These are phyloP conservation scores for Amyelois transitella DNA, from an alignment of 1,140 invertebrate species.

Conservation along the genomic window DNA sequence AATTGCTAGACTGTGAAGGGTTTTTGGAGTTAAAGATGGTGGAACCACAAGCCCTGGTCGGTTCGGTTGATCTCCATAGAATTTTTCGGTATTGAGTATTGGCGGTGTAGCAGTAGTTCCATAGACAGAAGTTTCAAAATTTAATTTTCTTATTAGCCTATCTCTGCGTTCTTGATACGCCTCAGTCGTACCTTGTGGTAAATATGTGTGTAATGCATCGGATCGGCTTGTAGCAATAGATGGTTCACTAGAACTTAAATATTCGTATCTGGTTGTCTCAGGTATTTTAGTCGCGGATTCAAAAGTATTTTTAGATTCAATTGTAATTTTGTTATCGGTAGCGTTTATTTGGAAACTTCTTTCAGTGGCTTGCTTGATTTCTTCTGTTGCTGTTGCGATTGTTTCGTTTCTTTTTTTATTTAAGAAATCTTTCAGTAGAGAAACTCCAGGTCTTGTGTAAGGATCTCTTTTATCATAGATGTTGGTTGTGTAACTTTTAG, in stretches of 20 bases:
- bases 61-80: conserved; percentile 49
- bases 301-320: conserved; percentile 40
- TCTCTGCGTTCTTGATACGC: conserved; percentile 60
- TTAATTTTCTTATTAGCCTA: conserved; percentile 51
- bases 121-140: conserved; percentile 36
- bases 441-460: conserved; percentile 64
- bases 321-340: conserved; percentile 26
- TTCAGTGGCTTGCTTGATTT: conserved; percentile 32
- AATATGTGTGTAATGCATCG: conserved; percentile 32
- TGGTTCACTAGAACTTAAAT: conserved; percentile 22
- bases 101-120: conserved; percentile 29
- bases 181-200: conserved; percentile 36
- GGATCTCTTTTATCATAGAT: conserved; percentile 51
- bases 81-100: conserved; percentile 47
- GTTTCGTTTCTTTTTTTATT: conserved; percentile 62
- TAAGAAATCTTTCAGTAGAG: conserved; percentile 50
- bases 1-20: conserved; percentile 83
- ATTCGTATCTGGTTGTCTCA: conserved; percentile 31
- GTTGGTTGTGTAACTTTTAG: conserved; percentile 44
- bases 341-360: conserved; percentile 22
- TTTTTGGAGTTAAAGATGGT: conserved; percentile 82
- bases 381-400: conserved; percentile 35
- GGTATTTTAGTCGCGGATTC: conserved; percentile 63
- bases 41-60: conserved; percentile 79
- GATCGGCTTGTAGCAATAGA: conserved; percentile 16